A percentile compares a stretch with the other conserved stretches of the same genome.
Conservation (phyloP, 2,797 vertebrate species). For the Meda fulgida region DNA sequence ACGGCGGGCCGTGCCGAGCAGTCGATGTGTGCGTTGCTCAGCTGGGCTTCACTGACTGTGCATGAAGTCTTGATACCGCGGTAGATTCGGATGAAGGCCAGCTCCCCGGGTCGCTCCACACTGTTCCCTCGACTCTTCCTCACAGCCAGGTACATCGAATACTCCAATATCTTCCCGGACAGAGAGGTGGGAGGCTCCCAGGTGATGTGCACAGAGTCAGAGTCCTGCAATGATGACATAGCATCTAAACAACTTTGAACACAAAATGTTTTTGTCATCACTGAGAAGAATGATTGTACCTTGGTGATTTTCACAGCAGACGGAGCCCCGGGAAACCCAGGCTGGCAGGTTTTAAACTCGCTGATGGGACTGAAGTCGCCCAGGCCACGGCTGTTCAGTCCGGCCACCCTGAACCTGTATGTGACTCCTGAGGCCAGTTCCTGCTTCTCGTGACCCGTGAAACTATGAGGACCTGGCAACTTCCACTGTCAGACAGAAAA, state of each 20-base stretch:
- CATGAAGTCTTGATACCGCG: conserved; percentile 94
- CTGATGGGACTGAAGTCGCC: conserved; percentile 91
- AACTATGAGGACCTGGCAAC: conserved; percentile 81
- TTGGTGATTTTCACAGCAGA: conserved; percentile 95
- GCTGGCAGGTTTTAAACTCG: conserved; percentile 97
- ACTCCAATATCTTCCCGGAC: conserved; percentile 94
- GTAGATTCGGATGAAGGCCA: conserved; percentile 95
- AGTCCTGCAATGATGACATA: conserved; percentile 74
- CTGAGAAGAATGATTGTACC: conserved; percentile 71
- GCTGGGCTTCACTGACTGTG: conserved; percentile 83
- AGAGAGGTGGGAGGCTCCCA: conserved; percentile 93
- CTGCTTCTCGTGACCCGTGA: conserved; percentile 83
- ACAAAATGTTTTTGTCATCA: not conserved
- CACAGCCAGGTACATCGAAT: conserved; percentile 97
- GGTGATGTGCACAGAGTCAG: conserved; percentile 92
- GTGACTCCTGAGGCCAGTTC: conserved; percentile 86
- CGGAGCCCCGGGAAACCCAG: conserved; percentile 96
- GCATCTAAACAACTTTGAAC: not conserved
- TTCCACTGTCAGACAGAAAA: conserved; percentile 69
- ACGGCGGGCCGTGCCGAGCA: conserved; percentile 91
- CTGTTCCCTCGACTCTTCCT: conserved; percentile 80
- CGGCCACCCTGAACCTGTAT: conserved; percentile 93
- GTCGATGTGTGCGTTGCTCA: conserved; percentile 94
- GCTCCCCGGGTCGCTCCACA: conserved; percentile 81
- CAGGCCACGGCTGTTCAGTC: conserved; percentile 89